A percentile compares a stretch with the other conserved stretches of the same genome.
These are phyloP conservation scores for Eretmocerus hayati DNA, from an alignment of 2,888 invertebrate species.

Conservation along the genomic window DNA sequence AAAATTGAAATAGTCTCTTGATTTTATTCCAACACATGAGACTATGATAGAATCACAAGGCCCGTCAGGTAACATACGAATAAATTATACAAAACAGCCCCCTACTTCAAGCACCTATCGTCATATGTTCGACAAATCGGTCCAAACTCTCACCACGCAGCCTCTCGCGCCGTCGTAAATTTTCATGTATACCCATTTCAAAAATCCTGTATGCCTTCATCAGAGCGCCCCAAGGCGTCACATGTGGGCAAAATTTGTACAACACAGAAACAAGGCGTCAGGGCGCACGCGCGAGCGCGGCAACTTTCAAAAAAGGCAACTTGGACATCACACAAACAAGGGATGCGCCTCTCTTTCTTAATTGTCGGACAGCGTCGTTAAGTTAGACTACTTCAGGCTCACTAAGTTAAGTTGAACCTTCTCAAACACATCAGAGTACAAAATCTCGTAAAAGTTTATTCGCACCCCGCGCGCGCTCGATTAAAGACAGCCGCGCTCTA, in stretches of 20 bases:
- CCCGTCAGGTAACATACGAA: too few relatives aligned
- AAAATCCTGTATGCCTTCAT: too few relatives aligned
- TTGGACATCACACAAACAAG: constrained; percentile 18
- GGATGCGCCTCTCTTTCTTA: constrained; percentile 19
- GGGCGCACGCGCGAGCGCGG: constrained; percentile 15
- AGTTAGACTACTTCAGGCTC: too few relatives aligned
- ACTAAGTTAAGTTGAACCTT: too few relatives aligned
- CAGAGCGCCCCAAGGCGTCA: constrained; percentile 1
- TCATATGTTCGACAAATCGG: constrained; percentile 17
- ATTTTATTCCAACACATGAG: too few relatives aligned
- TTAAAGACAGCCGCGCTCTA: constrained; percentile 12
- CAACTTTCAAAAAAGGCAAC: constrained; percentile 16
- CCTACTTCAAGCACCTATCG: too few relatives aligned
- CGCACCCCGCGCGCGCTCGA: constrained; percentile 12
- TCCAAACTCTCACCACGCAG: neutral
- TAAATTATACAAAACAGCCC: too few relatives aligned
- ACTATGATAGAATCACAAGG: too few relatives aligned
- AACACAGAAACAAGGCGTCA: too few relatives aligned
- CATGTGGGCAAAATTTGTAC: too few relatives aligned
- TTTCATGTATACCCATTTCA: constrained; percentile 16
- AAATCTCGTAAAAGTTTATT: constrained; percentile 17
- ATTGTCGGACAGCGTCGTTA: neutral
- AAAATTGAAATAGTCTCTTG: too few relatives aligned
- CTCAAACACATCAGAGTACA: too few relatives aligned
- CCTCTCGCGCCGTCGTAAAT: constrained; percentile 18